Conservation (phyloP, 2,888 invertebrate genomes). For the Phyllotreta cruciferae region DNA sequence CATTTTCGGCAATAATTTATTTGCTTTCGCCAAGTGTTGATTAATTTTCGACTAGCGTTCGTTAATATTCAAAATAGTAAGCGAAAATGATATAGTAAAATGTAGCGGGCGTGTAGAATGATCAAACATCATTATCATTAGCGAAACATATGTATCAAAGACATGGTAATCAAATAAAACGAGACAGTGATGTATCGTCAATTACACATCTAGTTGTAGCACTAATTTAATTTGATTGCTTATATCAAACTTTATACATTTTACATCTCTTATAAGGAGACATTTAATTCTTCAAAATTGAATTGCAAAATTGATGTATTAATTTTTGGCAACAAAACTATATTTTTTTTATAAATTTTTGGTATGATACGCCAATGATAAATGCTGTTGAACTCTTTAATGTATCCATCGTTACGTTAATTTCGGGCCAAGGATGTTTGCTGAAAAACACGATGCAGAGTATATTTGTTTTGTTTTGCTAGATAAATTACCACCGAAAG, state of each 20-base stretch:
- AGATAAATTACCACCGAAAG: constrained; percentile 25
- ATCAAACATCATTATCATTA: constrained; percentile 36
- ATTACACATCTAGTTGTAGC: too few relatives aligned
- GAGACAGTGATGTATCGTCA: constrained; percentile 5
- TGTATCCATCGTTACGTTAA: constrained; percentile 36
- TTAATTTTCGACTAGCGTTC: background rate
- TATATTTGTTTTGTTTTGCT: constrained; percentile 34
- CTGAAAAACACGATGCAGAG: constrained; percentile 32
- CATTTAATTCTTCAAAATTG: too few relatives aligned
- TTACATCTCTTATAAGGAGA: too few relatives aligned
- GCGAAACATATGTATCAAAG: constrained; percentile 35
- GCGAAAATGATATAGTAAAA: constrained; percentile 17
- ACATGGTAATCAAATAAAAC: constrained; percentile 28
- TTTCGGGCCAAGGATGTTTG: constrained; percentile 39
- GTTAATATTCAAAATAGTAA: background rate
- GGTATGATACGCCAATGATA: constrained; percentile 29
- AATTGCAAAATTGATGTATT: background rate
- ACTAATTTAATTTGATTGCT: too few relatives aligned
- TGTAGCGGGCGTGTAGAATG: constrained; percentile 10
- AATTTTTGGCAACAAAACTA: background rate
- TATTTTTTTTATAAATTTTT: background rate
- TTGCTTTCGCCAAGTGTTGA: background rate
- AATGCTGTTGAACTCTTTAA: constrained; percentile 38
- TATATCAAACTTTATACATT: too few relatives aligned
- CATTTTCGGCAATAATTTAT: background rate